Percentiles rank a stretch among this genome's conserved stretches.
Evolutionary conservation across 2,113 vertebrate species (phyloP).

Genomic region (Mormyrus lacerda): DNA sequence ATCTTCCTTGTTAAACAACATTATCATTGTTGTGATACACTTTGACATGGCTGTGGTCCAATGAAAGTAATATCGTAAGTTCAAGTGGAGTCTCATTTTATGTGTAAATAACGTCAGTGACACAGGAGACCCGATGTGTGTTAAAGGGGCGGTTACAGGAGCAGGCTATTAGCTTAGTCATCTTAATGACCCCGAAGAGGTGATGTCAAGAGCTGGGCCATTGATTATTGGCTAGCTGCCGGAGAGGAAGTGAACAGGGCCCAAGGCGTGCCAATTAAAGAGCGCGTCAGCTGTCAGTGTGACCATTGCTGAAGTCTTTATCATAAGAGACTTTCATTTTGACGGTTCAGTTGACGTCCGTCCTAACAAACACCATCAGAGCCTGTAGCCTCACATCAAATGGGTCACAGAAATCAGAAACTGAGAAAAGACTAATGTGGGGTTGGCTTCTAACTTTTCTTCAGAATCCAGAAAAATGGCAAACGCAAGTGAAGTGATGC

Average conservation of each 20-base stretch:
- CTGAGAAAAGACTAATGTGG: background rate
- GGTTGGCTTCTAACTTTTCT: background rate
- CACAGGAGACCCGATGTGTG: background rate
- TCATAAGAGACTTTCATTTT: background rate
- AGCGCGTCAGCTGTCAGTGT: background rate
- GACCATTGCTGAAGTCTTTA: background rate
- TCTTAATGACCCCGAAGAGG: background rate
- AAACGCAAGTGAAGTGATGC: background rate
- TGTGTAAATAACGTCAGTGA: background rate
- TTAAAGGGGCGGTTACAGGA: background rate
- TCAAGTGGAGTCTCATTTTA: background rate
- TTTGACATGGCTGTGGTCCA: background rate
- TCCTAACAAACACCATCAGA: background rate
- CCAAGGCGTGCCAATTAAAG: background rate
- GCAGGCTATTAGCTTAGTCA: background rate
- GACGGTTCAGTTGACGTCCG: background rate
- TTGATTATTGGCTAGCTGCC: background rate
- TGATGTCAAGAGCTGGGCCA: background rate
- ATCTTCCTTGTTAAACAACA: slow-evolving; percentile 6
- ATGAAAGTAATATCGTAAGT: background rate
- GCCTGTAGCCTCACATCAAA: background rate
- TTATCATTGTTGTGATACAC: slow-evolving; percentile 10
- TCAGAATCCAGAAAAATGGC: slow-evolving; percentile 26
- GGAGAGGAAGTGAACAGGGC: background rate
- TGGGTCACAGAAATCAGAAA: background rate